Conservation (phyloP, 2,888 invertebrate species). For the Horisme vitalbata region DNA sequence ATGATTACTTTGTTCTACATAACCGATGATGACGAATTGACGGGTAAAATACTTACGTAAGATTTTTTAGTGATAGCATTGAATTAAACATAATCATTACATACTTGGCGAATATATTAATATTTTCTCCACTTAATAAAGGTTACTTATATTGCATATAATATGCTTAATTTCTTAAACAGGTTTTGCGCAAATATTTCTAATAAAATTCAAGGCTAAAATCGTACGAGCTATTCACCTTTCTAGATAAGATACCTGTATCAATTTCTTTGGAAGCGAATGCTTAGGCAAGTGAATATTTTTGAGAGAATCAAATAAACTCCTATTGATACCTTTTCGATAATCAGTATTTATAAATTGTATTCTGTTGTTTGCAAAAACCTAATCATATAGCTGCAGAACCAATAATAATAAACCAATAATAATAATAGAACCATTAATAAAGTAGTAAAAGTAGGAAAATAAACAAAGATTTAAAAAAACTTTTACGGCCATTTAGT, state of each 20-base stretch:
- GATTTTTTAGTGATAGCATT: neutral
- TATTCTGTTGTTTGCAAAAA: too few species aligned
- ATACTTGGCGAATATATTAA: too few species aligned
- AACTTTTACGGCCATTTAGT: too few species aligned
- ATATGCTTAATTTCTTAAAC: constrained; percentile 7
- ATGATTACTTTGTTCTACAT: constrained; percentile 35
- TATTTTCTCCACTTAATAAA: too few species aligned
- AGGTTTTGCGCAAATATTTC: constrained; percentile 7
- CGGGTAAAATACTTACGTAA: constrained; percentile 19
- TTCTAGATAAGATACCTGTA: constrained; percentile 30
- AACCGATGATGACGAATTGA: constrained; percentile 20
- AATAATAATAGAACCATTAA: too few species aligned
- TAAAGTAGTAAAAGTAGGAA: too few species aligned
- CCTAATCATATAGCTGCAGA: too few species aligned
- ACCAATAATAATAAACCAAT: too few species aligned
- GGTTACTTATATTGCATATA: neutral
- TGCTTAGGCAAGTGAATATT: constrained; percentile 3
- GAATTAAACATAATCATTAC: neutral
- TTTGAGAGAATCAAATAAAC: neutral
- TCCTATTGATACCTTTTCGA: neutral
- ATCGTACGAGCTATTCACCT: constrained; percentile 30
- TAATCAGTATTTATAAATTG: too few species aligned
- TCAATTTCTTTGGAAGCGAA: constrained; percentile 4
- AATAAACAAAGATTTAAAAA: too few species aligned
- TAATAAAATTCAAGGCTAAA: constrained; percentile 25